These are phyloP conservation scores for Australoheros facetus DNA, from an alignment of 2,797 vertebrate species.

Conservation along the genomic window DNA sequence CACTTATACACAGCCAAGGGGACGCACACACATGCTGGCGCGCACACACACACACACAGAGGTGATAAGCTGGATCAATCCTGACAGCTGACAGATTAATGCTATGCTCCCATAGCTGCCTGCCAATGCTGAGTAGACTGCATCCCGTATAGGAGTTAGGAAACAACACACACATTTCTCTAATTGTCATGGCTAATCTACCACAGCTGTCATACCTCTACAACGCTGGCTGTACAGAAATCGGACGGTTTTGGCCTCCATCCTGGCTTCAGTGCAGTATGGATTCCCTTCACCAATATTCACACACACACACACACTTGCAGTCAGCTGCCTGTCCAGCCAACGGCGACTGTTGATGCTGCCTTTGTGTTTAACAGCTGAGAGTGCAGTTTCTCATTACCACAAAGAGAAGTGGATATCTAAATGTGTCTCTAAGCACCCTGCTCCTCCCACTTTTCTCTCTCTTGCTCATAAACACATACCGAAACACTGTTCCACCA, in stretches of 20 bases:
- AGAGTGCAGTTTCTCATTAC: conserved; percentile 78
- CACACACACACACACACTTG: conserved; percentile 14
- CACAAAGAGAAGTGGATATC: conserved; percentile 81
- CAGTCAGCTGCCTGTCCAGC: conserved; percentile 40
- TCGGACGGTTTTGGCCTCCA: conserved; percentile 75
- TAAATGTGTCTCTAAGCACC: conserved; percentile 59
- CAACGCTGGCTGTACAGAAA: conserved; percentile 75
- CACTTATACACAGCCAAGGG: conserved; percentile 10
- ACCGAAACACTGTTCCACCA: conserved; percentile 39
- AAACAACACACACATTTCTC: conserved; percentile 17
- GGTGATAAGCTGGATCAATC: conserved; percentile 57
- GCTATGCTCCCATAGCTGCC: conserved; percentile 61
- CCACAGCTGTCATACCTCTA: conserved; percentile 73
- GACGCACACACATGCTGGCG: not conserved
- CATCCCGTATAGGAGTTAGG: conserved; percentile 24
- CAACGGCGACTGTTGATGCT: conserved; percentile 50
- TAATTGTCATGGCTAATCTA: not conserved
- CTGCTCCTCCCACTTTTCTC: conserved; percentile 40
- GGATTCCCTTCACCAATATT: conserved; percentile 5
- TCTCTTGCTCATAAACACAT: conserved; percentile 44
- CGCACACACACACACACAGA: not conserved
- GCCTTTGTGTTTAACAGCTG: conserved; percentile 77
- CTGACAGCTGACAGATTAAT: conserved; percentile 74
- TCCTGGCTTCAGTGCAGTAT: conserved; percentile 35
- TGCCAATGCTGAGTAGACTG: conserved; percentile 41